These are phyloP conservation scores for Mylabris sibirica DNA, from an alignment of 2,888 invertebrate genomes.

Conservation along the genomic window DNA sequence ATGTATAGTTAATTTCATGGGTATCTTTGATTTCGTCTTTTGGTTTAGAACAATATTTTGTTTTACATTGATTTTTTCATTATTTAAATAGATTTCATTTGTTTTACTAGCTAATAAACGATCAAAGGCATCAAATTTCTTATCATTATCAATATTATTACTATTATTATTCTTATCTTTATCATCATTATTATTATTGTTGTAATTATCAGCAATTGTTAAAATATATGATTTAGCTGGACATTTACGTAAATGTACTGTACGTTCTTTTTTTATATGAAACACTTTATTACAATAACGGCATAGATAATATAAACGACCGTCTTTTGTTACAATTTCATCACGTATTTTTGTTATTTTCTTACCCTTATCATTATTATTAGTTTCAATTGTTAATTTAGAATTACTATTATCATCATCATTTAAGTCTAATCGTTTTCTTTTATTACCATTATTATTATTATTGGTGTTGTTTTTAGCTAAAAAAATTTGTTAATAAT, in stretches of 20 bases:
- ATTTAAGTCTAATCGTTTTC: neutral
- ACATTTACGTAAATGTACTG: constrained; percentile 23
- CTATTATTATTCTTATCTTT: neutral
- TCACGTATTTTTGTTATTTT: constrained; percentile 16
- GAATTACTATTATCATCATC: constrained; percentile 22
- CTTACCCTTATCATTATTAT: neutral
- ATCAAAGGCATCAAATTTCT: constrained; percentile 4
- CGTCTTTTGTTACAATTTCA: constrained; percentile 18
- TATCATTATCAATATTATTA: neutral
- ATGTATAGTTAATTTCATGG: constrained; percentile 8
- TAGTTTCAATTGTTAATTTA: neutral
- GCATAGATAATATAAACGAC: constrained; percentile 24
- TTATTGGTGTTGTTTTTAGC: neutral
- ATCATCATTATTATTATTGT: neutral
- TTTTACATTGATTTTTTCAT: constrained; percentile 17
- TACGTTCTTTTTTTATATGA: constrained; percentile 21
- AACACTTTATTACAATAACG: constrained; percentile 31
- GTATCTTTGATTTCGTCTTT: neutral
- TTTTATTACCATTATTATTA: neutral
- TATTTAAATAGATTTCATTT: constrained; percentile 11
- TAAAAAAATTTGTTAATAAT: neutral
- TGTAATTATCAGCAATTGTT: constrained; percentile 17
- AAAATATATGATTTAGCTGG: constrained; percentile 27
- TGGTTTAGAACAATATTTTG: constrained; percentile 13
- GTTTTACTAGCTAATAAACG: constrained; percentile 8